Percentiles rank a stretch among this genome's conserved stretches.
These are phyloP conservation scores for Trachelipus rathkii DNA, from an alignment of 1,140 invertebrate species.

Conservation along the genomic window DNA sequence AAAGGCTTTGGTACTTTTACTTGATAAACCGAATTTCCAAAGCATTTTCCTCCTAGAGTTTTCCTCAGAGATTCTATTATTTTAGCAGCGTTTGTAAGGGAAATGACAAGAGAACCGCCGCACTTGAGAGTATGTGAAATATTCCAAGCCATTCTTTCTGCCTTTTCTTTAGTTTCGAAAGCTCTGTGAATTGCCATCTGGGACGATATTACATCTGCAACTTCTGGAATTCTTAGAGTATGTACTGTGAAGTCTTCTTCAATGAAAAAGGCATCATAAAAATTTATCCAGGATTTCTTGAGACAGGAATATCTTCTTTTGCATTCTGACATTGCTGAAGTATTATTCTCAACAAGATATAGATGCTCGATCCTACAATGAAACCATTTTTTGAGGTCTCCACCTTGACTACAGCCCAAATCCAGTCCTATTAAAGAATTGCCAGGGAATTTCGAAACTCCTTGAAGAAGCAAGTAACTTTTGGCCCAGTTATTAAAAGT, in stretches of 20 bases:
- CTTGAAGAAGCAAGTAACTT: not conserved
- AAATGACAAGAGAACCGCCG: not conserved
- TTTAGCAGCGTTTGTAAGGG: not conserved
- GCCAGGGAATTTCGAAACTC: not conserved
- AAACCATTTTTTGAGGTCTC: constrained; percentile 8
- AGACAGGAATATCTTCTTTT: not conserved
- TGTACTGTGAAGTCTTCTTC: not conserved
- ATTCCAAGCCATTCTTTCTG: not conserved
- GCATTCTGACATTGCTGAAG: not conserved
- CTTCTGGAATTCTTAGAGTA: not conserved
- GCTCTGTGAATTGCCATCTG: not conserved
- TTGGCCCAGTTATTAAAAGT: not conserved
- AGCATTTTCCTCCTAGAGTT: not conserved
- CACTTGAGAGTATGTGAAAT: not conserved
- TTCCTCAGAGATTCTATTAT: not conserved
- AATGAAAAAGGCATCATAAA: not conserved
- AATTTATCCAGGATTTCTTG: not conserved
- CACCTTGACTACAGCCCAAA: not conserved
- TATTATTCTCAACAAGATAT: not conserved
- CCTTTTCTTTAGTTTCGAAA: not conserved
- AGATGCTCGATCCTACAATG: not conserved
- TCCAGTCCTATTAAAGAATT: constrained; percentile 3
- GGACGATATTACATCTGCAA: not conserved
- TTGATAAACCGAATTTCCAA: not conserved
- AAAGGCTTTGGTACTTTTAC: not conserved